These are phyloP conservation scores for Pagrus major DNA, from an alignment of 2,113 vertebrate species.

Conservation along the genomic window DNA sequence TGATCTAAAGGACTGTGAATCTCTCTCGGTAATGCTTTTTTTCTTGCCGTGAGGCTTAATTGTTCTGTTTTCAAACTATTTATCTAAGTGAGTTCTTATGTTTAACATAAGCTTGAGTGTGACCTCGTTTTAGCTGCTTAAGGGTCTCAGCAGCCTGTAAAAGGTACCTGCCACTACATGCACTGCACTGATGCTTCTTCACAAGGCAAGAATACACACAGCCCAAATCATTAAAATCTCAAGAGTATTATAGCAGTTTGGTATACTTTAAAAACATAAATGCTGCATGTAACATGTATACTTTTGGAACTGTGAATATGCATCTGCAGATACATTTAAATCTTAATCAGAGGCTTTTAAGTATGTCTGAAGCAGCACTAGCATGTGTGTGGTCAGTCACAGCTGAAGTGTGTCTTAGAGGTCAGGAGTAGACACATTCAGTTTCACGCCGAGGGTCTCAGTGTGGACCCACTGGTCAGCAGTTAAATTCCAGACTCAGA, in stretches of 20 bases:
- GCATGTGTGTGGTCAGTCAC: slow-evolving; percentile 40
- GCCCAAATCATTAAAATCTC: slow-evolving; percentile 17
- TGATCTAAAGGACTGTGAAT: not conserved
- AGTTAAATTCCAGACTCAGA: slow-evolving; percentile 27
- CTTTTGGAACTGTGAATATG: not conserved
- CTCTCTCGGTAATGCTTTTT: slow-evolving; percentile 1
- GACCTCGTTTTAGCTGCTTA: slow-evolving; percentile 40
- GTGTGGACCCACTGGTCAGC: slow-evolving; percentile 48
- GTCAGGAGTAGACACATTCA: slow-evolving; percentile 46
- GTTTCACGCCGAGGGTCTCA: slow-evolving; percentile 31
- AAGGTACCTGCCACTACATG: slow-evolving; percentile 58
- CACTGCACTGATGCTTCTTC: slow-evolving; percentile 16
- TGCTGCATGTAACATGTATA: slow-evolving; percentile 14
- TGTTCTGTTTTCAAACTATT: slow-evolving; percentile 10
- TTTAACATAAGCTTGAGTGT: slow-evolving; percentile 20
- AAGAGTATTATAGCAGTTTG: not conserved
- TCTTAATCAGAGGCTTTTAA: slow-evolving; percentile 17
- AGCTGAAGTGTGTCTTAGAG: slow-evolving; percentile 55
- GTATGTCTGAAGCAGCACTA: slow-evolving; percentile 5
- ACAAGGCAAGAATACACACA: slow-evolving; percentile 24
- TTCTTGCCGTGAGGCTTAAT: not conserved
- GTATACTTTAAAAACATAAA: slow-evolving; percentile 10
- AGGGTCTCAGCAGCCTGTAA: slow-evolving; percentile 52
- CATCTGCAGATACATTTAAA: slow-evolving; percentile 9
- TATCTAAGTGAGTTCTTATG: not conserved